phyloP scores from a whole-genome alignment of 2,888 invertebrate species.

The Heliconius hortense region DNA sequence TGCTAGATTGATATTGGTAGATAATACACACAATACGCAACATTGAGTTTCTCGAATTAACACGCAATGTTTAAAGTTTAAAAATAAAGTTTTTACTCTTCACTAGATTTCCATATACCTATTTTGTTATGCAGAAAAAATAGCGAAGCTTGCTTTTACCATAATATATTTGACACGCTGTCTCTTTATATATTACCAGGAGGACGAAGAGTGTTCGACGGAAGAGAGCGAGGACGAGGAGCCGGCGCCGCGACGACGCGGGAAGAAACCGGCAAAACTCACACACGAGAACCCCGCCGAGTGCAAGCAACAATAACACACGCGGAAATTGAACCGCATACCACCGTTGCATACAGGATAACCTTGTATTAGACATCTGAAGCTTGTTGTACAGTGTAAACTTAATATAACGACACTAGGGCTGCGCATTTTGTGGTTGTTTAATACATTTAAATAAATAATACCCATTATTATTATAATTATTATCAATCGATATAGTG shows the following conservation, averaged over 20 bases:
- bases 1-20: too few relatives aligned
- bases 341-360: neutral
- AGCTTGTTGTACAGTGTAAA: neutral
- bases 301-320: constrained; percentile 86
- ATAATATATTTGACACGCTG: neutral
- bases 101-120: too few relatives aligned
- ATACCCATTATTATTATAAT: too few relatives aligned
- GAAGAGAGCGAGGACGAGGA: constrained; percentile 84
- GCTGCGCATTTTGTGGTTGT: neutral
- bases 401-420: neutral
- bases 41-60: too few relatives aligned
- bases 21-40: too few relatives aligned
- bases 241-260: constrained; percentile 69
- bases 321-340: neutral
- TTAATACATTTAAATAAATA: too few relatives aligned
- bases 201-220: constrained; percentile 79
- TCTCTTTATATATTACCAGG: constrained; percentile 50
- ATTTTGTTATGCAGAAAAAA: too few relatives aligned
- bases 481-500: too few relatives aligned
- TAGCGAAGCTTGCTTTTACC: neutral
- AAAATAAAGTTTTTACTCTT: too few relatives aligned
- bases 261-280: constrained; percentile 59
- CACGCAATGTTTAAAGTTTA: too few relatives aligned
- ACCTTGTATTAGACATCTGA: neutral
- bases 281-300: constrained; percentile 80